Conservation (phyloP, 1,140 invertebrate species). For the Drosophila pseudoobscura region DNA sequence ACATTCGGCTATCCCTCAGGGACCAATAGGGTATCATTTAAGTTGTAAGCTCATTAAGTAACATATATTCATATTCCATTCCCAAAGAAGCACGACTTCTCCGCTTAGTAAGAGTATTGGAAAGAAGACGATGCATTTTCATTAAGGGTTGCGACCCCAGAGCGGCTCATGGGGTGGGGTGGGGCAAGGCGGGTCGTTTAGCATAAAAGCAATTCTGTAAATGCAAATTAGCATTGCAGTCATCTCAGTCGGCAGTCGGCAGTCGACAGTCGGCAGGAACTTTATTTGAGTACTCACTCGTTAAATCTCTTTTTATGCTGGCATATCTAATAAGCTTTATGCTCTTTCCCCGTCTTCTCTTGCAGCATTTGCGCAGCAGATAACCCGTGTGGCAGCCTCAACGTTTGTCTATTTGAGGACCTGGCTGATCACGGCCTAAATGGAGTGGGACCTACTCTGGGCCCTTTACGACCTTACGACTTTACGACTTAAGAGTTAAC, state of each 20-base stretch:
- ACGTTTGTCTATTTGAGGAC: conserved; percentile 66
- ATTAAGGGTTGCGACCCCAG: conserved; percentile 12
- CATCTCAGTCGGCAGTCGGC: conserved; percentile 1
- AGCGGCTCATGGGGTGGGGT: not conserved
- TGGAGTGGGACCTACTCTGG: not conserved
- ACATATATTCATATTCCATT: no score
- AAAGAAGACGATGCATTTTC: conserved; percentile 40
- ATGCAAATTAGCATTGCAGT: conserved; percentile 73
- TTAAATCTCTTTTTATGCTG: conserved; percentile 56
- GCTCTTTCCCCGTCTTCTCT: conserved; percentile 58
- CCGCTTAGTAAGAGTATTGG: conserved; percentile 1
- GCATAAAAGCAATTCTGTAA: conserved; percentile 47
- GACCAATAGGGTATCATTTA: no score
- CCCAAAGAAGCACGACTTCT: no score
- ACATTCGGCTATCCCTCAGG: no score
- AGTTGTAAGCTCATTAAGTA: no score
- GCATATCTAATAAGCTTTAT: conserved; percentile 67
- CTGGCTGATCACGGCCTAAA: conserved; percentile 71
- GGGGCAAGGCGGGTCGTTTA: not conserved
- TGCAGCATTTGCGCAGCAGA: conserved; percentile 67
- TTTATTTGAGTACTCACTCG: conserved; percentile 55
- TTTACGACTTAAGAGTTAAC: conserved; percentile 13
- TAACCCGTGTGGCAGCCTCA: conserved; percentile 57
- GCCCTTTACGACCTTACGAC: conserved; percentile 13
- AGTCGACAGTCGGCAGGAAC: conserved; percentile 12